Evolutionary conservation across 2,888 invertebrate species (phyloP), one percentile per base, ranked within the genome.

Genomic region (Eulithis prunata): DNA sequence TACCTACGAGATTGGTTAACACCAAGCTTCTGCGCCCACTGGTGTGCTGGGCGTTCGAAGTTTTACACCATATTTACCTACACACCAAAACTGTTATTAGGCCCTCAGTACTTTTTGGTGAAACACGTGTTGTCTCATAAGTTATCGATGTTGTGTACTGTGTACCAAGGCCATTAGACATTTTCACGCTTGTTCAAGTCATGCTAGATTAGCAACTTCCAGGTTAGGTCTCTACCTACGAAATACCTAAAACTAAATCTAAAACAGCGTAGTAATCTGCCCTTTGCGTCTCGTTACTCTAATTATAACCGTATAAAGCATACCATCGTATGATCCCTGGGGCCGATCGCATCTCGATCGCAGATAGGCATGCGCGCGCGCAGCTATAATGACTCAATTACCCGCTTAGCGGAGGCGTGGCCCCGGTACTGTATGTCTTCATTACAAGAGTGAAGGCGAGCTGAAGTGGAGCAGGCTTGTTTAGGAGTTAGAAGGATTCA

Each of bases 321-420:
- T 69, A 71, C 53, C 61, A 66, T 72, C 71, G 51, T 70, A 61
- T 65, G 61, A 64, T 66, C 59, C 69, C 76, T 82, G 74, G 85
- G 85, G 83, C 72, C 79, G 83, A 85, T 83, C 79, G 79, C 84
- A 86, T 85, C 85, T 77, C 78, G 86, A 89, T 89, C 86, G 76
- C 71, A 82, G 86, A 86, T 87, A 84, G 81, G 72, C 68, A 76
- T 86, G 90, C 89, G 90, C 90, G 83, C 86, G 88, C 88, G 89
- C 87, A 83, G 77, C 81, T 81, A 86, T 93, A 93, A 93, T 93
- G 93, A 89, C 93, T 93, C 93, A 92, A 93, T 93, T 93, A 93
- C 88, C 90, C 90, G 92, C 88, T 93, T 91, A 92, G 91, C 77
- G 88, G 78, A 80, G 92, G 92, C 91, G 92, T 82, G 88, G 86